Evolutionary conservation across 1,140 invertebrate species (phyloP).

Genomic region (Drosophila kepulauana): DNA sequence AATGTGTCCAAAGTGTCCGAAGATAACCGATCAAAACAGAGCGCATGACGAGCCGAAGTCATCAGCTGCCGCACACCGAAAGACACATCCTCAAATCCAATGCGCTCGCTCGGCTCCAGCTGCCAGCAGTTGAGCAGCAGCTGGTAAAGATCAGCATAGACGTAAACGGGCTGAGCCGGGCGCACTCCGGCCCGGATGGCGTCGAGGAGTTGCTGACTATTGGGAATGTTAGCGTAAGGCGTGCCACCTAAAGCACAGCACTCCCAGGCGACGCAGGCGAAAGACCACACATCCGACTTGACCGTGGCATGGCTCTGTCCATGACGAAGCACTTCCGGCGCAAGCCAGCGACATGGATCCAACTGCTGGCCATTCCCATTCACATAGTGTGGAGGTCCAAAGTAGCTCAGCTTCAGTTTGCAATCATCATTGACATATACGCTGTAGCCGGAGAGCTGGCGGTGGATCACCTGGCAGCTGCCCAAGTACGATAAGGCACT

Average conservation of each 20-base stretch:
- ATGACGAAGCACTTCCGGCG: constrained; percentile 90
- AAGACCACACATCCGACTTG: constrained; percentile 93
- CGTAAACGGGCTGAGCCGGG: constrained; percentile 90
- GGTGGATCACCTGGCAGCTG: constrained; percentile 89
- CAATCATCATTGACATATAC: constrained; percentile 86
- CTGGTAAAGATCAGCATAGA: constrained; percentile 92
- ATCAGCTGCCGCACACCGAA: constrained; percentile 83
- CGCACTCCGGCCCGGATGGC: constrained; percentile 89
- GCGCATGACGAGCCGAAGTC: constrained; percentile 79
- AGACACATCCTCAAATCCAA: constrained; percentile 88
- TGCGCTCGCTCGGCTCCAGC: constrained; percentile 92
- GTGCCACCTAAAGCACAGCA: constrained; percentile 93
- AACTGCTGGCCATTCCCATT: constrained; percentile 85
- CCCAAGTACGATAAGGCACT: constrained; percentile 89
- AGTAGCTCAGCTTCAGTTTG: constrained; percentile 61
- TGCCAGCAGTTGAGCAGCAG: constrained; percentile 94
- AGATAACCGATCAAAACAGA: constrained; percentile 68
- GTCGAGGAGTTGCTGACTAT: constrained; percentile 88
- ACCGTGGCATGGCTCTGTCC: constrained; percentile 87
- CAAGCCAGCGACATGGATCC: constrained; percentile 91
- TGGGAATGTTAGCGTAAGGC: constrained; percentile 89
- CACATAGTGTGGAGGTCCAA: constrained; percentile 75
- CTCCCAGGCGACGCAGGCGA: constrained; percentile 93
- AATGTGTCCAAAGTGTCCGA: constrained; percentile 61
- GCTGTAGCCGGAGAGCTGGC: constrained; percentile 90